Base-by-base conservation (phyloP, 2,113 vertebrate genomes). In the Perca fluviatilis region DNA sequence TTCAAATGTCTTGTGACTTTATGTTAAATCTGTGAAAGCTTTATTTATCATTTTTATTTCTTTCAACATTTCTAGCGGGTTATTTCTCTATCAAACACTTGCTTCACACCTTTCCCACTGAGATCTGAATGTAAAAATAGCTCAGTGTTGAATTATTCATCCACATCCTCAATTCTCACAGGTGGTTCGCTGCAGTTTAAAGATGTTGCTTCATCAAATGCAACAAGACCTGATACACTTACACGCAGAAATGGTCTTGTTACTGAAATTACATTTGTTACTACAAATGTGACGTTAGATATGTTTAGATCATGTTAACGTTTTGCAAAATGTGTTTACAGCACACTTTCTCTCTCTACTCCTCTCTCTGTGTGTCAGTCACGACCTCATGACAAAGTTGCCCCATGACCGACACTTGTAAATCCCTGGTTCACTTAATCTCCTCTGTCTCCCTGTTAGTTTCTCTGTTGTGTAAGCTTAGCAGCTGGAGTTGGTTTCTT, bases 61-160 rank as follows among this genome's bases (percentile, higher is more conserved):
- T 15, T 51, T 15, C 19, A 33, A 2, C 40, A 16, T 30, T 21
- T 57, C 16, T 49, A 0, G 19, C 12, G 6, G 16, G 36, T 74
- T 18, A 6, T 66, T 23, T 77, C 65, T 79, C 51, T 18, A 4
- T 74, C 71, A 23, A 23, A 74, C 49, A 40, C 51, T 71, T 18
- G 47, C 30, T 63, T 84, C 74, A 49, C 83, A 60, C 64, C 21
- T 57, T 60, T 25, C 65, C 79, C 51, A 0, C 64, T 33, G 86
- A 80, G 66, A 79, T 58, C 25, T 23, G 49, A 1, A 50, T 4
- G n/a, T 50, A 91, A 82, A 90, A 92, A 93, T 86, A 92, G 57
- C 70, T 33, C 2, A 0, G 16, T 30, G 46, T 36, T 91, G 71
- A 92, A 91, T 91, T 85, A 88, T 93, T 87, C 74, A 88, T 90